Evolutionary conservation across 2,113 vertebrate genomes (phyloP), one percentile per base, ranked within the genome.

Genomic region (Phalacrocorax carbo): DNA sequence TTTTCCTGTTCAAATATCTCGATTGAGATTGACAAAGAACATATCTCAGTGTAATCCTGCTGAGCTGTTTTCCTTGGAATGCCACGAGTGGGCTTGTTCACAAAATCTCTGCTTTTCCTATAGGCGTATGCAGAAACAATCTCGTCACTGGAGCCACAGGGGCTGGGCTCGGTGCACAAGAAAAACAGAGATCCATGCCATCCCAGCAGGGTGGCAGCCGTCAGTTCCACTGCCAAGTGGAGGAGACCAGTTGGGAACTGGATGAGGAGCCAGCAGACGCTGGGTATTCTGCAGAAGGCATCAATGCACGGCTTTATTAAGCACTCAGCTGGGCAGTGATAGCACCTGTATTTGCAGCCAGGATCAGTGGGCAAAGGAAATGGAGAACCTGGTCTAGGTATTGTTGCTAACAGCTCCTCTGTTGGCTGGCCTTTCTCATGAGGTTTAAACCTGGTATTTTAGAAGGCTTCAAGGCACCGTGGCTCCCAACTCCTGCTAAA

Each of bases 11-110:
- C 91, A 91, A 95, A 85, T 51, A 78, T 87, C 76, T 95, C 16
- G 9, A 96, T 79, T 16, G 77, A 95, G 91, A 95, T 82, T 96
- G 98, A 98, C 96, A 98, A 97, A 98, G 95, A 96, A 98, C 98
- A 97, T 87, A 97, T 81, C 95, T 95, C 85, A 17, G 85, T 60
- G 91, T 81, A 94, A 96, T 97, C 97, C 96, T 69, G 73, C 88
- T 3, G 92, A 75, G 95, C 96, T 98, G 94, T 98, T 98, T 98
- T 98, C 94, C 62, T 98, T 98, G 98, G 97, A 98, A 92, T 89
- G 66, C 95, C 78, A 51, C 7, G 10, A 94, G 92, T 95, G 91
- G 95, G 49, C 96, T 96, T 88, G 96, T 94, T 98, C 97, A 91
- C 94, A 97, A 97, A 98, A 88, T 93, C 97, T 94, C 96, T 98